phyloP scores from a whole-genome alignment of 1,140 invertebrate genomes.

The Diploscapter pachys region DNA sequence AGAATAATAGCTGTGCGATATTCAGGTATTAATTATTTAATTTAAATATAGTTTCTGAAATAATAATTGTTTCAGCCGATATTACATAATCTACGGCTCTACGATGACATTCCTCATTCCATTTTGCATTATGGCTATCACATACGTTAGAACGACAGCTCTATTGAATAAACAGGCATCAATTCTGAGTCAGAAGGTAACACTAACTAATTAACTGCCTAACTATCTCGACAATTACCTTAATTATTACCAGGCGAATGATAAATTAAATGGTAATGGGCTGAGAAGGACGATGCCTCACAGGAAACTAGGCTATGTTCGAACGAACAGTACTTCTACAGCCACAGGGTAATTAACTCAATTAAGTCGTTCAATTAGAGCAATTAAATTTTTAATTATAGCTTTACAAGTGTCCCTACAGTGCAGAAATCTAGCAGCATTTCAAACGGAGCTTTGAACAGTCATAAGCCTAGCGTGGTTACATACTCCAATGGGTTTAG shows the following conservation, averaged over 20 bases:
- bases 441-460: too few relatives aligned
- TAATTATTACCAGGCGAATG: slow-evolving; percentile 15
- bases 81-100: slow-evolving; percentile 85
- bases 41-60: background rate
- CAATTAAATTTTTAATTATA: too few relatives aligned
- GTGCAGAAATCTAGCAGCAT: too few relatives aligned
- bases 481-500: too few relatives aligned
- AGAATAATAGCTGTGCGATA: slow-evolving; percentile 71
- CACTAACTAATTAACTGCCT: too few relatives aligned
- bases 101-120: slow-evolving; percentile 94
- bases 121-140: slow-evolving; percentile 84
- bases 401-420: too few relatives aligned
- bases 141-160: slow-evolving; percentile 82
- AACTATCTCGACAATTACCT: too few relatives aligned
- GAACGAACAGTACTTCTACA: slow-evolving; percentile 21
- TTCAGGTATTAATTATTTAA: background rate
- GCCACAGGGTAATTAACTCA: too few relatives aligned
- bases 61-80: slow-evolving; percentile 75
- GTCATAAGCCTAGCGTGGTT: too few relatives aligned
- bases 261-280: slow-evolving; percentile 40
- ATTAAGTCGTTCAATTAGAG: too few relatives aligned
- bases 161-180: slow-evolving; percentile 68
- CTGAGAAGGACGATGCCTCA: slow-evolving; percentile 48
- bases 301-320: slow-evolving; percentile 42
- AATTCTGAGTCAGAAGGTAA: slow-evolving; percentile 36